Percentiles rank a stretch among this genome's conserved stretches.
These are phyloP conservation scores for Conus canariensis DNA, from an alignment of 2,888 invertebrate species.

Conservation along the genomic window DNA sequence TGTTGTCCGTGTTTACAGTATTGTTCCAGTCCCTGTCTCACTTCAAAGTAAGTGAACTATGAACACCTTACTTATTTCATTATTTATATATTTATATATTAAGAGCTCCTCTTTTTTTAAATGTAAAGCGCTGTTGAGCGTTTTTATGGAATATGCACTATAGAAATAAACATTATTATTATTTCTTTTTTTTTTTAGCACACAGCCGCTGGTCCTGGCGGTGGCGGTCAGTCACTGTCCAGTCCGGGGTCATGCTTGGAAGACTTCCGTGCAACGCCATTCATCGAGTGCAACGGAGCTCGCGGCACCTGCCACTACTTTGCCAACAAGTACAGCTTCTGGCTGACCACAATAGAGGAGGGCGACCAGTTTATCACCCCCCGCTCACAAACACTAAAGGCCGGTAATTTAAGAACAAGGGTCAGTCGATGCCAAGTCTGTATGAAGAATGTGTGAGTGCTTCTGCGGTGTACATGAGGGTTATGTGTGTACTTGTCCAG, in stretches of 20 bases:
- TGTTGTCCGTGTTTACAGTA: no score
- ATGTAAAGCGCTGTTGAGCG: no score
- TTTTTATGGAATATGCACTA: no score
- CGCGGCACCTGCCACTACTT: conserved; percentile 90
- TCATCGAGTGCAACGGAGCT: conserved; percentile 95
- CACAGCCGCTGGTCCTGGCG: conserved; percentile 96
- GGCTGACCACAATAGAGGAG: conserved; percentile 94
- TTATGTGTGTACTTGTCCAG: background rate
- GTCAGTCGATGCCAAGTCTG: conserved; percentile 92
- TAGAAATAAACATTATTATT: no score
- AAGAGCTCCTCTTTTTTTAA: no score
- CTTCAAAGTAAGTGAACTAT: no score
- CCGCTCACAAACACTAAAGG: conserved; percentile 91
- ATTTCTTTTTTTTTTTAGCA: conserved; percentile 85
- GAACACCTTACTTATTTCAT: no score
- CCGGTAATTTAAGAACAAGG: conserved; percentile 88
- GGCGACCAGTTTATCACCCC: conserved; percentile 84
- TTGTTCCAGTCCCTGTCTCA: no score
- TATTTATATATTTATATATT: no score
- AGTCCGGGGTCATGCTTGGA: conserved; percentile 98
- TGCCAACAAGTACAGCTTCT: conserved; percentile 93
- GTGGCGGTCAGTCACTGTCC: conserved; percentile 94
- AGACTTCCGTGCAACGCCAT: conserved; percentile 98
- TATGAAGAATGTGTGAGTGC: conserved; percentile 62
- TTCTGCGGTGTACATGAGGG: conserved; percentile 8